Evolutionary conservation across 2,797 vertebrate genomes (phyloP).

Genomic region (Paramormyrops hopkinsi): DNA sequence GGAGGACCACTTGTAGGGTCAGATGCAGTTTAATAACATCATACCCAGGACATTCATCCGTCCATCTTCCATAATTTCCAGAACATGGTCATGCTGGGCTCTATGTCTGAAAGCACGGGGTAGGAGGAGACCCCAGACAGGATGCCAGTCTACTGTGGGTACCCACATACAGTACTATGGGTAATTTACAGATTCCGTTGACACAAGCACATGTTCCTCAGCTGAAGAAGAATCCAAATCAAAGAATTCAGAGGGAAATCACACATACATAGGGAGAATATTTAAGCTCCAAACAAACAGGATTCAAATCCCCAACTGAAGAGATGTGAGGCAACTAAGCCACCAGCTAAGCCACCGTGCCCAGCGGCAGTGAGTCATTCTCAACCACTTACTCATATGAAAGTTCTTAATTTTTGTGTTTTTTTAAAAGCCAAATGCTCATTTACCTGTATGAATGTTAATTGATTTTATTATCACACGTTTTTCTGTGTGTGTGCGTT

Average conservation of each 20-base stretch:
- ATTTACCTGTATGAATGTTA: background rate
- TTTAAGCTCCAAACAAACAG: background rate
- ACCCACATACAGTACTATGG: background rate
- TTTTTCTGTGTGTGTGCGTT: background rate
- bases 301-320: background rate
- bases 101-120: background rate
- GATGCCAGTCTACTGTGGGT: background rate
- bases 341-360: background rate
- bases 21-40: background rate
- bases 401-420: background rate
- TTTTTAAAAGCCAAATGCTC: background rate
- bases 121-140: background rate
- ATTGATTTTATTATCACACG: background rate
- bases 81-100: background rate
- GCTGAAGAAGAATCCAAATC: background rate
- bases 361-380: background rate
- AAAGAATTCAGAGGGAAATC: background rate
- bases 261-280: background rate
- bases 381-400: background rate
- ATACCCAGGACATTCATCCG: background rate
- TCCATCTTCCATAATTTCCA: background rate
- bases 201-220: background rate
- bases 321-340: background rate
- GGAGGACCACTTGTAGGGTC: background rate
- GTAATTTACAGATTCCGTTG: background rate